Percentiles rank a stretch among this genome's conserved stretches.
phyloP scores from a whole-genome alignment of 2,797 vertebrate genomes.

The Agapornis canus region DNA sequence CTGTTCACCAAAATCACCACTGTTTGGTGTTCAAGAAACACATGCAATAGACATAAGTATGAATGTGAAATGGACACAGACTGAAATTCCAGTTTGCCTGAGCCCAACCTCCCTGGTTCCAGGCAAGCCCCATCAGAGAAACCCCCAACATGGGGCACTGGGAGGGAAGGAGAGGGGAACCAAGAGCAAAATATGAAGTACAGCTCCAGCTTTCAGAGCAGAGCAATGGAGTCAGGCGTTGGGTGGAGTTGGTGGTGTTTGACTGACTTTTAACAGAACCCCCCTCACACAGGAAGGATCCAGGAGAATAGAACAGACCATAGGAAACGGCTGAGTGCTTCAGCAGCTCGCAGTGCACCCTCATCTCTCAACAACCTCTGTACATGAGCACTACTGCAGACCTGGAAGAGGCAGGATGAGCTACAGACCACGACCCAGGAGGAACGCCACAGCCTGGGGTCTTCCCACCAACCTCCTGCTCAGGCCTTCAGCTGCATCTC shows the following conservation, averaged over 20 bases:
- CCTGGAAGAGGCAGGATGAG: too few species aligned
- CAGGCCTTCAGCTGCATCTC: neutral
- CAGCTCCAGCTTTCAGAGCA: neutral
- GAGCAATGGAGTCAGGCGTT: rapidly evolving
- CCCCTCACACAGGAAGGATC: neutral
- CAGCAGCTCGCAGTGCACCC: neutral
- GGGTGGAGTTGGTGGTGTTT: neutral
- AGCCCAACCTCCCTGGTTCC: neutral
- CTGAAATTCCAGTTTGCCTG: neutral
- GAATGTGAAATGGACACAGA: neutral
- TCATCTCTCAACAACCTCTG: neutral
- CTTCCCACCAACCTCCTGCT: neutral
- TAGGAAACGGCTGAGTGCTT: rapidly evolving
- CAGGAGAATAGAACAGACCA: rapidly evolving
- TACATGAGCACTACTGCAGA: rapidly evolving
- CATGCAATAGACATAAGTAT: neutral
- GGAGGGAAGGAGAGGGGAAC: neutral
- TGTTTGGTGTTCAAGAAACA: neutral
- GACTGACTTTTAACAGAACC: neutral
- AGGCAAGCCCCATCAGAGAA: neutral
- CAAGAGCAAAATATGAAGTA: neutral
- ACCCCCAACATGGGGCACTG: rapidly evolving
- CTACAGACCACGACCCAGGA: neutral
- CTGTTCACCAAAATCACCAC: neutral
- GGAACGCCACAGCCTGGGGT: rapidly evolving